phyloP scores from a whole-genome alignment of 2,113 vertebrate genomes.

The Psophia crepitans region DNA sequence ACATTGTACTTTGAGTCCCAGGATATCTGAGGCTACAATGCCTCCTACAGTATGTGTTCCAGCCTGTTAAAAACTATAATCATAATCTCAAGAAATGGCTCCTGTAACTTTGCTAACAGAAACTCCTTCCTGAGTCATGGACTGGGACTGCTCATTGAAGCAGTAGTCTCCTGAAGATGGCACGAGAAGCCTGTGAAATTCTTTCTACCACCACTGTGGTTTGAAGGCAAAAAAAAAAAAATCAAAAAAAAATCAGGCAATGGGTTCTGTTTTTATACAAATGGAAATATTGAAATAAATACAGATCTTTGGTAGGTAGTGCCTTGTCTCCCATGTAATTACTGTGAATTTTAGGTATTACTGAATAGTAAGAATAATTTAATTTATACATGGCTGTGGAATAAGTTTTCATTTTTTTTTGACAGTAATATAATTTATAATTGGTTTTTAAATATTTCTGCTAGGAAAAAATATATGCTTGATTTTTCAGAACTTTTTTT shows the following conservation, averaged over 20 bases:
- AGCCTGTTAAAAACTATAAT: not conserved
- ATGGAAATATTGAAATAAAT: not conserved
- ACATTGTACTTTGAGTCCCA: not conserved
- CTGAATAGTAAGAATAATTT: not conserved
- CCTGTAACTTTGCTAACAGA: not conserved
- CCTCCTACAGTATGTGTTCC: not conserved
- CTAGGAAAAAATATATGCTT: not conserved
- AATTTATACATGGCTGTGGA: not conserved
- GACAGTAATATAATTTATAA: not conserved
- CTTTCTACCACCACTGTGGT: not conserved
- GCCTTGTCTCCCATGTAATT: not conserved
- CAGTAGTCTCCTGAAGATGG: not conserved
- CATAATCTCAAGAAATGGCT: not conserved
- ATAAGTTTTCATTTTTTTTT: not conserved
- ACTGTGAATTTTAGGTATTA: not conserved
- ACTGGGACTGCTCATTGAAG: not conserved
- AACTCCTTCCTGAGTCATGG: not conserved
- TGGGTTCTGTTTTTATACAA: not conserved
- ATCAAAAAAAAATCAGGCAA: no score
- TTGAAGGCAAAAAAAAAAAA: not conserved
- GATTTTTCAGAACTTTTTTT: not conserved
- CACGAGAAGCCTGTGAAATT: not conserved
- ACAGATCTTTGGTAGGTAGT: not conserved
- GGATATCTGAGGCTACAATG: not conserved
- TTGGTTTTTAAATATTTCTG: not conserved